These are phyloP conservation scores for Takifugu flavidus DNA, from an alignment of 2,113 vertebrate species.

Conservation along the genomic window DNA sequence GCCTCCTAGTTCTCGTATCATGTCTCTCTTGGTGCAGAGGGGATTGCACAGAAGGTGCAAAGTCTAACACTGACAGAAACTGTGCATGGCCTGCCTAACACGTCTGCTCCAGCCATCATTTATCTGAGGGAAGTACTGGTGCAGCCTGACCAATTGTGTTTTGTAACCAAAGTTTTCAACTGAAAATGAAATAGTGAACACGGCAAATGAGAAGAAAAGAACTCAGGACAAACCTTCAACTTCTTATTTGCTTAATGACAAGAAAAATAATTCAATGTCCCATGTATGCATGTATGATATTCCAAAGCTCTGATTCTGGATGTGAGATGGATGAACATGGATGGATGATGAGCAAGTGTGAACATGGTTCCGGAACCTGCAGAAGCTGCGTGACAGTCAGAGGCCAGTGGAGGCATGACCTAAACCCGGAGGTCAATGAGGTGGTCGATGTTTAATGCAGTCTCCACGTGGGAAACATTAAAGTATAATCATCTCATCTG, in stretches of 20 bases:
- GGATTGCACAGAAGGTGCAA: not conserved
- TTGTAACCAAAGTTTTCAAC: conserved; percentile 17
- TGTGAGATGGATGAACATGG: not conserved
- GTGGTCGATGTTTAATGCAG: conserved; percentile 17
- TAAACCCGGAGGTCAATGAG: conserved; percentile 31
- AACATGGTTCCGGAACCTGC: conserved; percentile 5
- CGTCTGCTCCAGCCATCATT: conserved; percentile 2
- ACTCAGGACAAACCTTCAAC: too few species aligned
- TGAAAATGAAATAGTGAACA: conserved; percentile 4
- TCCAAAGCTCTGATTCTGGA: not conserved
- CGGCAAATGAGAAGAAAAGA: too few species aligned
- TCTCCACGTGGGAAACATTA: conserved; percentile 36
- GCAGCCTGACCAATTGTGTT: conserved; percentile 17
- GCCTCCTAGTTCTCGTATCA: not conserved
- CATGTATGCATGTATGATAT: not conserved
- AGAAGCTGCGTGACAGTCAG: conserved; percentile 13
- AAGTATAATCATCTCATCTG: conserved; percentile 39
- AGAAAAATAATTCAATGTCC: not conserved
- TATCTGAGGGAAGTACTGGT: not conserved
- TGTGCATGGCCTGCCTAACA: not conserved
- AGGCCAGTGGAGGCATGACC: conserved; percentile 8
- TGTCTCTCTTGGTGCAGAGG: not conserved
- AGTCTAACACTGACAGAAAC: not conserved
- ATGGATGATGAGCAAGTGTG: conserved; percentile 7
- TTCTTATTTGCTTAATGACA: not conserved